phyloP scores from a whole-genome alignment of 2,113 vertebrate genomes.

The Choloepus hoffmanni region DNA sequence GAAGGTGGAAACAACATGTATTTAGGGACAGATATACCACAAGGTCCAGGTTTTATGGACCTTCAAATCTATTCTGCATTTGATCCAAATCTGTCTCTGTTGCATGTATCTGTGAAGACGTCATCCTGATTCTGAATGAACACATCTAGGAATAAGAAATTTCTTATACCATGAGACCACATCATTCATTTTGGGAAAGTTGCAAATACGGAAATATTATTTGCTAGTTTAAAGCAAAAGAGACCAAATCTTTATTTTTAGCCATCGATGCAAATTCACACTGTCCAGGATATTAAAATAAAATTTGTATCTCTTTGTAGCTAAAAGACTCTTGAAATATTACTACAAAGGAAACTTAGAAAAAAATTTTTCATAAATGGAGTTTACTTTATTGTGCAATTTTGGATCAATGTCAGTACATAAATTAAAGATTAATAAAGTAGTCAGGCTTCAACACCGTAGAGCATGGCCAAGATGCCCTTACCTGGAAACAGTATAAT shows the following conservation, averaged over 20 bases:
- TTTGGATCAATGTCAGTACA: not conserved
- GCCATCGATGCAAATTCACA: not conserved
- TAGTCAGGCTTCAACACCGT: not conserved
- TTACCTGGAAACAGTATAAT: not conserved
- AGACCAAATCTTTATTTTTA: not conserved
- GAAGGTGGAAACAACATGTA: constrained; percentile 62
- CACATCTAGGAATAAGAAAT: not conserved
- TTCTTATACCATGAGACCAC: not conserved
- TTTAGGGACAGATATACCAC: constrained; percentile 71
- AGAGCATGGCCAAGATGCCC: not conserved
- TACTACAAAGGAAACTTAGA: not conserved
- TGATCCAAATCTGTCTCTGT: not conserved
- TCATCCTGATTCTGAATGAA: not conserved
- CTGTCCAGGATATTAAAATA: not conserved
- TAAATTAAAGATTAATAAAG: not conserved
- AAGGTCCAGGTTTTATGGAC: constrained; percentile 65
- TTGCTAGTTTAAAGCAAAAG: constrained; percentile 31
- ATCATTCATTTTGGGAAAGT: not conserved
- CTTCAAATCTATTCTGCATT: not conserved
- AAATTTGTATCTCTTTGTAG: not conserved
- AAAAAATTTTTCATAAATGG: not conserved
- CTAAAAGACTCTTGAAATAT: not conserved
- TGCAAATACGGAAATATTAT: not conserved
- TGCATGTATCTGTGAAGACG: not conserved
- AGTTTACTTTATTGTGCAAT: not conserved